Evolutionary conservation across 1,140 invertebrate species (phyloP).

Genomic region (Pseudomyrmex pallidus): DNA sequence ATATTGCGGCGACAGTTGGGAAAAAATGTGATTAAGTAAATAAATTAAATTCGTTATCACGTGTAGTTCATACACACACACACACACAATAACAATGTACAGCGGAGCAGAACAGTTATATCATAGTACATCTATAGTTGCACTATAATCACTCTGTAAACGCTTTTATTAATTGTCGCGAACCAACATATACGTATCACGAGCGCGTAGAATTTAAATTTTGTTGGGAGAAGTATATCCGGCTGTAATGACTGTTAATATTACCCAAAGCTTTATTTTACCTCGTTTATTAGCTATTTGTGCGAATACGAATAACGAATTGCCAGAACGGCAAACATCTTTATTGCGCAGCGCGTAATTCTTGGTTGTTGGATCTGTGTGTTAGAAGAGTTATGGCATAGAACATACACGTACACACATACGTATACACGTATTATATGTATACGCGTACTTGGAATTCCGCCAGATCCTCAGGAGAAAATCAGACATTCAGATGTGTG

Average conservation of each 20-base stretch:
- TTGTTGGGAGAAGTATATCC: background rate
- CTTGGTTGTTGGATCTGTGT: slow-evolving; percentile 26
- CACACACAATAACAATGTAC: background rate
- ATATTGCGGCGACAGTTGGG: too few relatives aligned
- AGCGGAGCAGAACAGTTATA: background rate
- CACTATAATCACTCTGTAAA: background rate
- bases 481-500: slow-evolving; percentile 5
- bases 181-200: background rate
- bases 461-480: slow-evolving; percentile 36
- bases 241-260: slow-evolving; percentile 1
- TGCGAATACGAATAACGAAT: slow-evolving; percentile 19
- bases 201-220: background rate
- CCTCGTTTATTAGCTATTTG: slow-evolving; percentile 29
- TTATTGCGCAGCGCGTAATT: slow-evolving; percentile 41
- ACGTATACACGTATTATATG: background rate
- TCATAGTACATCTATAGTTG: too few relatives aligned
- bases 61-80: too few relatives aligned
- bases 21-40: too few relatives aligned
- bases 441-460: slow-evolving; percentile 18
- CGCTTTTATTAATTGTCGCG: background rate
- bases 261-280: slow-evolving; percentile 33
- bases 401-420: background rate
- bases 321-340: slow-evolving; percentile 34
- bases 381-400: slow-evolving; percentile 20
- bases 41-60: too few relatives aligned